Conservation (phyloP, 2,113 vertebrate genomes). For the Pogona vitticeps region DNA sequence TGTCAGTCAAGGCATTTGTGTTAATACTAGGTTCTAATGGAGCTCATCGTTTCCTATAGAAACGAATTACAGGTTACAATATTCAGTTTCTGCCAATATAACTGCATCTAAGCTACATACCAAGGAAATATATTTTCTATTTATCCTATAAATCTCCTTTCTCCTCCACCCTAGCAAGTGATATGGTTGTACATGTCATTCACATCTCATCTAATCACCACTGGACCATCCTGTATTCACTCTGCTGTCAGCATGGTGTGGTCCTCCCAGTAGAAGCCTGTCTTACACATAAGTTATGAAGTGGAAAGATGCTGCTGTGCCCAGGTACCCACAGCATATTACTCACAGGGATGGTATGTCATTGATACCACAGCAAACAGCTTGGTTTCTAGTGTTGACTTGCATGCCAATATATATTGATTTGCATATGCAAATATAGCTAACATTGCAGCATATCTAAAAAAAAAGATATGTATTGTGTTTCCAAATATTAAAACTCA, state of each 20-base stretch:
- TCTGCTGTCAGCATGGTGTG: not conserved
- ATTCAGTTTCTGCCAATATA: not conserved
- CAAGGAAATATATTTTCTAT: not conserved
- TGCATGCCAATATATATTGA: not conserved
- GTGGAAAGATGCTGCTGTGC: not conserved
- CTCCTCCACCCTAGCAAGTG: not conserved
- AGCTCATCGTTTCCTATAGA: not conserved
- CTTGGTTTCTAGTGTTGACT: not conserved
- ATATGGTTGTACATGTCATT: not conserved
- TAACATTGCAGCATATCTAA: not conserved
- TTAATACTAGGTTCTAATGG: not conserved
- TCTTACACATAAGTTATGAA: slow-evolving; percentile 4
- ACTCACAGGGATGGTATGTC: not conserved
- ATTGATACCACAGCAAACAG: not conserved
- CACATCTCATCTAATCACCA: not conserved
- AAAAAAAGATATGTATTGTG: not conserved
- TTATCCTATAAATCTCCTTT: not conserved
- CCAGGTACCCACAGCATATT: not conserved
- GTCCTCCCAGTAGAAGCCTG: not conserved
- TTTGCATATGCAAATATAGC: not conserved
- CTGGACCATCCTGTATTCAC: not conserved
- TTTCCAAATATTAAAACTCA: not conserved
- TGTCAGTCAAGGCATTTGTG: not conserved
- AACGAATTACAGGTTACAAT: not conserved
- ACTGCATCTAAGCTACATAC: not conserved